These are phyloP conservation scores for Melospiza georgiana DNA, from an alignment of 2,113 vertebrate genomes.

Conservation along the genomic window DNA sequence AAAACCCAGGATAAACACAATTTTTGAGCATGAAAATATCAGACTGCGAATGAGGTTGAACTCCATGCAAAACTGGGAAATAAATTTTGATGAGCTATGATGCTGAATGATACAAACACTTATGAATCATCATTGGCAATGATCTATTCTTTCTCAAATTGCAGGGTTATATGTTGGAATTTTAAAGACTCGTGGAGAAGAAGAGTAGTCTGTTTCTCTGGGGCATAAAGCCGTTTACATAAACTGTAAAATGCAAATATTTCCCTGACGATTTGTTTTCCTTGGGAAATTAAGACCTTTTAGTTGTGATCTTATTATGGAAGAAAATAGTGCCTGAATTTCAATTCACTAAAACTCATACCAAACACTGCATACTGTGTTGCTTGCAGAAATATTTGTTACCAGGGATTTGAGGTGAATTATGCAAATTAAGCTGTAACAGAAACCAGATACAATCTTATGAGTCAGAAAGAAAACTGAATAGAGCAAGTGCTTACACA, in stretches of 20 bases:
- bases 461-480: background rate
- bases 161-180: background rate
- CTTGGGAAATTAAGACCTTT: constrained; percentile 9
- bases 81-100: background rate
- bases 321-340: constrained; percentile 51
- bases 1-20: background rate
- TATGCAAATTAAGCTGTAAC: constrained; percentile 49
- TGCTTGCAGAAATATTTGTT: constrained; percentile 20
- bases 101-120: background rate
- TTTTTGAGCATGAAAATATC: background rate
- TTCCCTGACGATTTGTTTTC: background rate
- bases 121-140: background rate
- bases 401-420: constrained; percentile 31
- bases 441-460: background rate
- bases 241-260: background rate
- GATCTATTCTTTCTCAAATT: constrained; percentile 29
- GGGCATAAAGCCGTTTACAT: constrained; percentile 10
- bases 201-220: background rate
- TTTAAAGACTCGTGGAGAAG: background rate
- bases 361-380: background rate
- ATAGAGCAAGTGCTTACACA: constrained; percentile 44
- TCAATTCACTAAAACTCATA: background rate
- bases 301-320: background rate
- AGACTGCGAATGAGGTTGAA: background rate
- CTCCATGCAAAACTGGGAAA: background rate